Evolutionary conservation across 2,888 invertebrate genomes (phyloP).

Genomic region (Cataglyphis rosenhaueri): DNA sequence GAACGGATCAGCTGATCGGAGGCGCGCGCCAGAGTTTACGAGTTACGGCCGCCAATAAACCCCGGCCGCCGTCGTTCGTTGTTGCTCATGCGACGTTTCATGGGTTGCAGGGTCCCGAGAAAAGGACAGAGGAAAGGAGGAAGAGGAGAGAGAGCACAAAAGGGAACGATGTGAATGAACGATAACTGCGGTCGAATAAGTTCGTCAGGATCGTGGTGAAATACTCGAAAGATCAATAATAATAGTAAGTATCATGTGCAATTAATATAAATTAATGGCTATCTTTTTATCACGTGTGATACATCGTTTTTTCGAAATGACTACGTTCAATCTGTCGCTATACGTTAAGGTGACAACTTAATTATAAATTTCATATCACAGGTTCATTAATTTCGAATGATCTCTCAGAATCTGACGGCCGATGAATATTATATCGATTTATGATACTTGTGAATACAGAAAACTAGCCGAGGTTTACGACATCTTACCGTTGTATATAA

Average conservation of each 20-base stretch:
- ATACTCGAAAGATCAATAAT: background rate
- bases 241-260: slow-evolving; percentile 4
- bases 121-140: slow-evolving; percentile 67
- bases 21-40: slow-evolving; percentile 85
- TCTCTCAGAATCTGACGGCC: background rate
- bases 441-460: slow-evolving; percentile 13
- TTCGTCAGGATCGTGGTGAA: slow-evolving; percentile 7
- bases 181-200: slow-evolving; percentile 70
- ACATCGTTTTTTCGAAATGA: background rate
- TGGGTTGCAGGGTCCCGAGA: slow-evolving; percentile 76
- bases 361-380: background rate
- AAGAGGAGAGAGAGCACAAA: slow-evolving; percentile 47
- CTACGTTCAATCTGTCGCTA: background rate
- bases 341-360: background rate
- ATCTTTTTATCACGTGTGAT: background rate
- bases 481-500: background rate
- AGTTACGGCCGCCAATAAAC: slow-evolving; percentile 86
- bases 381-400: background rate
- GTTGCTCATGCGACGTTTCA: slow-evolving; percentile 83
- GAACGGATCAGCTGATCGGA: slow-evolving; percentile 86
- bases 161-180: slow-evolving; percentile 79
- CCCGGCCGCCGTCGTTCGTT: slow-evolving; percentile 81
- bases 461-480: slow-evolving; percentile 46
- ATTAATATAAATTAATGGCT: slow-evolving; percentile 23
- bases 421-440: slow-evolving; percentile 7